Base-by-base conservation (phyloP, 2,797 vertebrate genomes). In the Dermochelys coriacea region DNA sequence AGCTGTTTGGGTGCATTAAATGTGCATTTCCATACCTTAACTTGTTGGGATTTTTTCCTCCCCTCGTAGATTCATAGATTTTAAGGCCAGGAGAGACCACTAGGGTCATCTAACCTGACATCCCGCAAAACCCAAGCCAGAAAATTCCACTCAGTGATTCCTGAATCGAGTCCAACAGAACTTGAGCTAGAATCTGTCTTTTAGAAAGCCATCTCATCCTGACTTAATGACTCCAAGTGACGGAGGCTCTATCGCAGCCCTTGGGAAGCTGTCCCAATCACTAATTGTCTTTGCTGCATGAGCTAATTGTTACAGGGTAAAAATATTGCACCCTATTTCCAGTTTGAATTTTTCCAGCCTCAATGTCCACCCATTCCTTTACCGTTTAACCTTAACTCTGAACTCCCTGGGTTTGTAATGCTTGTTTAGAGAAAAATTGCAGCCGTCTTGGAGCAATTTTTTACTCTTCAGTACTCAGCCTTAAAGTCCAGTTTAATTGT, bases 401-500 rank as follows among this genome's bases (percentile, higher is more conserved):
- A 84, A 8, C 14, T 16, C 54, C 21, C 81, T 23, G 12, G 5
- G 29, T 93, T 92, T 85, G 74, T 25, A 47, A 31, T 15, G 41
- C 27, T 47, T 27, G 4, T 29, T 27, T 47, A 29, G 12, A 78
- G 50, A 89, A 86, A 94, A 80, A 49, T 92, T n/a, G 41, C 0
- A 82, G 52, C 61, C 49, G n/a, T 86, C 55, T 86, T 64, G 82
- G 51, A 80, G 86, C 77, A 86, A 81, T 50, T 86, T 91, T 91
- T 91, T 6, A 93, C 55, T 88, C 86, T 91, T 86, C 74, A n/a
- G 82, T 59, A 37, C 23, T 94, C 93, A 93, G 94, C 84, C 90
- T 88, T 79, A 93, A 87, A 87, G 82, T 95, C 86, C 47, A 92
- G 75, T 91, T 95, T 83, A 86, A 86, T 25, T 54, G 84, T 82